Evolutionary conservation across 2,113 vertebrate genomes (phyloP), one percentile per base, ranked within the genome.

Genomic region (Mormoops blainvillei): DNA sequence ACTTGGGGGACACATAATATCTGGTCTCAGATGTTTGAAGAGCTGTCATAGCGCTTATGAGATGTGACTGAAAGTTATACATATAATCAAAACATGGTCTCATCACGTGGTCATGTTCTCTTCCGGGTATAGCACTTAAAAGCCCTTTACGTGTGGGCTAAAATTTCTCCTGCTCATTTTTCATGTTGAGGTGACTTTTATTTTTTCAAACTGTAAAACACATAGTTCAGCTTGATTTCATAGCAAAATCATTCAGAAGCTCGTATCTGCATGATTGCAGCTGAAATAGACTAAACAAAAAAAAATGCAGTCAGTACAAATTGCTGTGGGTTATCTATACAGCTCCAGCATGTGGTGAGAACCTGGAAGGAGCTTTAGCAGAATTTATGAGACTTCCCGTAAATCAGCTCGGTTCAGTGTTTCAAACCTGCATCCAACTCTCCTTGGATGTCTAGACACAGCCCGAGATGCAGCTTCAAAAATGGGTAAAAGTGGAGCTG

Each of bases 251-350:
- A 54, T 93, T 96, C 93, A 65, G 95, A 96, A 97, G 91, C 86
- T 89, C 93, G 0, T 97, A 94, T 96, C 96, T 96, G 86, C 92
- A 78, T 93, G 95, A 97, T 84, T 93, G 86, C 89, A 91, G 91
- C 74, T 31, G 68, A 91, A 97, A 96, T 91, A 97, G 97, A 98
- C 97, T 97, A 98, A 97, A 97, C 95, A 97, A 95, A 80, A 83
- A 89, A 96, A 86, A 56, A 78, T 61, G 68, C 78, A 82, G 77
- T 83, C 97, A 52, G 93, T 91, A 93, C 97, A 96, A 96, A 96
- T 96, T 86, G 82, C 95, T 94, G 93, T 54, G 94, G 93, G 95
- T 96, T 96, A 97, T 97, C 96, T 97, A 50, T 76, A 70, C n/a
- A 33, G 91, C 94, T 70, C 41, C 89, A 82, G 82, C 43, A 5